These are phyloP conservation scores for Drosophila bocqueti DNA, from an alignment of 1,140 invertebrate species.

Conservation along the genomic window DNA sequence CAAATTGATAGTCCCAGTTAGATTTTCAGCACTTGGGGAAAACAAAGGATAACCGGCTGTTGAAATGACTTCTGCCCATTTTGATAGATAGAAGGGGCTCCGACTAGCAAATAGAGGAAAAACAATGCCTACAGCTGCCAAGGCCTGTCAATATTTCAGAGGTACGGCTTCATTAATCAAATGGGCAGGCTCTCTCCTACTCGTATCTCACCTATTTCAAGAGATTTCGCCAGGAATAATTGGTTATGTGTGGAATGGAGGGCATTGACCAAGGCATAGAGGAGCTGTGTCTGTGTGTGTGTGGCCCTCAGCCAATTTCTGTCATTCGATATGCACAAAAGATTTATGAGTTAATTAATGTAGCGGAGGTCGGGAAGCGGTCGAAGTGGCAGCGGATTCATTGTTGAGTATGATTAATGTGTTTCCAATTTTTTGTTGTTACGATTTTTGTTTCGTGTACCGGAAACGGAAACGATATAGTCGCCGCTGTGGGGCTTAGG, in stretches of 20 bases:
- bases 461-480: slow-evolving; percentile 43
- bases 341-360: slow-evolving; percentile 82
- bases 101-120: slow-evolving; percentile 23
- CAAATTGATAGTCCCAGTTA: slow-evolving; percentile 68
- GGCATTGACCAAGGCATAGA: slow-evolving; percentile 1
- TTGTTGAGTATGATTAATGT: slow-evolving; percentile 78
- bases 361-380: slow-evolving; percentile 39
- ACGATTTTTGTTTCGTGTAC: slow-evolving; percentile 17
- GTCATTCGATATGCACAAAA: slow-evolving; percentile 77
- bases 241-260: slow-evolving; percentile 41
- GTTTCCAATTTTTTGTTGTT: slow-evolving; percentile 11
- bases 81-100: slow-evolving; percentile 65
- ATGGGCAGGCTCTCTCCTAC: slow-evolving; percentile 21
- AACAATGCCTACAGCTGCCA: slow-evolving; percentile 56
- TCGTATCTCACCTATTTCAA: slow-evolving; percentile 32
- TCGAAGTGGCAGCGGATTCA: slow-evolving; percentile 14
- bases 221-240: slow-evolving; percentile 70
- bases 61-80: slow-evolving; percentile 66
- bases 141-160: slow-evolving; percentile 71
- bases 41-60: slow-evolving; percentile 52
- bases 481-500: slow-evolving; percentile 2
- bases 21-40: slow-evolving; percentile 31
- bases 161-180: slow-evolving; percentile 73
- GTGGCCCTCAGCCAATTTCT: slow-evolving; percentile 58
- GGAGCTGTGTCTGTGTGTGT: slow-evolving; percentile 1